phyloP scores from a whole-genome alignment of 2,797 vertebrate genomes.

The Antrozous pallidus region DNA sequence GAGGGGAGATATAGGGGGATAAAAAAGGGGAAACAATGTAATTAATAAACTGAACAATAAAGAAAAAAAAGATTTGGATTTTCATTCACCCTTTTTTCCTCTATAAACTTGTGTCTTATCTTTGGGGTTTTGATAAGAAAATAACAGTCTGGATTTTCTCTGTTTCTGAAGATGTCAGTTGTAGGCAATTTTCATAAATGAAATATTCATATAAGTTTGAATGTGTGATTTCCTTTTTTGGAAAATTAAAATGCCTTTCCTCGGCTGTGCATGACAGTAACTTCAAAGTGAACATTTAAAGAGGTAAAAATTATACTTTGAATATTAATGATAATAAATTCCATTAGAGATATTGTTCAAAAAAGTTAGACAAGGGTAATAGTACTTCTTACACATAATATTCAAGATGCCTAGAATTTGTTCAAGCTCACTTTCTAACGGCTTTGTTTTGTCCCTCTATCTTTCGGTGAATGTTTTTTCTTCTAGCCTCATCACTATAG shows the following conservation, averaged over 20 bases:
- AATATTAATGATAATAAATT: not conserved
- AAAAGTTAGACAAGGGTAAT: not conserved
- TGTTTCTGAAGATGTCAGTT: not conserved
- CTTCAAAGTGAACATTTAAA: conserved; percentile 33
- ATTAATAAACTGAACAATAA: too few species aligned
- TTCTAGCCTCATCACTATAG: not conserved
- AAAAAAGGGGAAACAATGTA: too few species aligned
- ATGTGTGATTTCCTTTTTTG: not conserved
- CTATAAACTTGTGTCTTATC: not conserved
- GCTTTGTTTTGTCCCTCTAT: not conserved
- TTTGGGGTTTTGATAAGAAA: not conserved
- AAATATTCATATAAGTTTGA: not conserved
- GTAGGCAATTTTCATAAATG: not conserved
- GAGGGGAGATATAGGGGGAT: too few species aligned
- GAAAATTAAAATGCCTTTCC: not conserved
- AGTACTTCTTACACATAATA: not conserved
- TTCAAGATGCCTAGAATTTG: not conserved
- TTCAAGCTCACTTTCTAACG: not conserved
- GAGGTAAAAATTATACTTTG: not conserved
- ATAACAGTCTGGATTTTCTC: not conserved
- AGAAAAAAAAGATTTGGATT: not conserved
- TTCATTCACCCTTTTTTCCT: not conserved
- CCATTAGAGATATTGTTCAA: not conserved
- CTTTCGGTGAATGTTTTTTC: not conserved
- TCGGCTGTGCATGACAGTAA: not conserved